These are phyloP conservation scores for Leptodactylus fuscus DNA, from an alignment of 2,113 vertebrate species.

Conservation along the genomic window DNA sequence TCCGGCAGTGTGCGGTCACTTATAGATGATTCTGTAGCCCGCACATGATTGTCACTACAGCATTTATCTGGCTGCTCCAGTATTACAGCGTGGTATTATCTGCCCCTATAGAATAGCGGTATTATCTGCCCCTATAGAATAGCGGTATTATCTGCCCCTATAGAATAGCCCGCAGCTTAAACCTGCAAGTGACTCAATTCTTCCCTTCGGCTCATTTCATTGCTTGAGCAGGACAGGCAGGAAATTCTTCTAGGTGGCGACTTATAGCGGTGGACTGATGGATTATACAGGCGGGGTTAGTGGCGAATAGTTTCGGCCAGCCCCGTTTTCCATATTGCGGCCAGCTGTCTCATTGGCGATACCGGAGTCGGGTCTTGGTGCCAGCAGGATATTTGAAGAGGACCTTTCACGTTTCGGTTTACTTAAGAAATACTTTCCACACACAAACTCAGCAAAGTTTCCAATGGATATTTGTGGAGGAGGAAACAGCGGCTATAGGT, in stretches of 20 bases:
- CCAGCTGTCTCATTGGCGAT: not conserved
- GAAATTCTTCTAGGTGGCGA: not conserved
- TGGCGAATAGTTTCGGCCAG: not conserved
- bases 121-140: no score
- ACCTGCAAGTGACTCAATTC: no score
- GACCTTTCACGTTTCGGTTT: slow-evolving; percentile 20
- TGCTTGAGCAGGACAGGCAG: not conserved
- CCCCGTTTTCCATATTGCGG: not conserved
- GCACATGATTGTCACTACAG: no score
- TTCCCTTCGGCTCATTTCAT: no score
- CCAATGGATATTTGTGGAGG: not conserved
- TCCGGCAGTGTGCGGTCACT: no score
- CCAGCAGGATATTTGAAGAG: slow-evolving; percentile 17
- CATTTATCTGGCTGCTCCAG: not conserved
- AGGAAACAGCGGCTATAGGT: not conserved
- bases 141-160: not conserved
- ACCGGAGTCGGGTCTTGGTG: not conserved
- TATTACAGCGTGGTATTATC: not conserved
- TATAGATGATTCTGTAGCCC: no score
- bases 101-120: no score
- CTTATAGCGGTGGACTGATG: not conserved
- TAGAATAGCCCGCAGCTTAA: not conserved
- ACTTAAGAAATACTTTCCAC: slow-evolving; percentile 9
- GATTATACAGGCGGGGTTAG: not conserved
- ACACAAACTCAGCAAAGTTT: not conserved